These are phyloP conservation scores for Aricia artaxerxes DNA, from an alignment of 2,888 invertebrate species.

Conservation along the genomic window DNA sequence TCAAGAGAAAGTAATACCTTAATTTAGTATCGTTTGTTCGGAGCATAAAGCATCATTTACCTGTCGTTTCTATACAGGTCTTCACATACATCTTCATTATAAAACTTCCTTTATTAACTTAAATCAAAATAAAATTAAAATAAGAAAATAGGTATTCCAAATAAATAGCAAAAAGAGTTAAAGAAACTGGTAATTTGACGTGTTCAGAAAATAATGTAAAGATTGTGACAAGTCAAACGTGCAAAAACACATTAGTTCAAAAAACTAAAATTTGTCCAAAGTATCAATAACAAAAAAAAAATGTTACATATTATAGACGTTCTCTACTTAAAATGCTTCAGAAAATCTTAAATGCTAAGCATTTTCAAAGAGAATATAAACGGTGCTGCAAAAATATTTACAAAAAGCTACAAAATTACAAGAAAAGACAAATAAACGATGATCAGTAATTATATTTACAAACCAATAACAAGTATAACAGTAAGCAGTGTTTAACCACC, in stretches of 20 bases:
- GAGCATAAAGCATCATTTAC: slow-evolving; percentile 5
- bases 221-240: background rate
- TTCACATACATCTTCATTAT: background rate
- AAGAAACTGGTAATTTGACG: too few relatives aligned
- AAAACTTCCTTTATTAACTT: background rate
- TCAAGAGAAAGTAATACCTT: background rate
- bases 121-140: background rate
- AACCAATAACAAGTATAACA: slow-evolving; percentile 16
- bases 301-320: too few relatives aligned
- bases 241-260: background rate
- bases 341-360: background rate
- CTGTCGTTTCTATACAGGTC: slow-evolving; percentile 1
- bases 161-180: background rate
- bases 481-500: slow-evolving; percentile 8
- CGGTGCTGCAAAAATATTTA: background rate
- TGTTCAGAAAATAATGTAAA: too few relatives aligned
- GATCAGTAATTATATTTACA: slow-evolving; percentile 25
- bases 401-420: slow-evolving; percentile 21
- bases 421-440: slow-evolving; percentile 24
- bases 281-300: background rate
- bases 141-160: background rate
- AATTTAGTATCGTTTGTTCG: background rate
- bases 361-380: background rate
- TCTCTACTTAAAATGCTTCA: background rate
- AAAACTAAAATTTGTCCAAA: background rate